Conservation (phyloP, 2,797 vertebrate genomes). For the Triplophysa bombifrons region DNA sequence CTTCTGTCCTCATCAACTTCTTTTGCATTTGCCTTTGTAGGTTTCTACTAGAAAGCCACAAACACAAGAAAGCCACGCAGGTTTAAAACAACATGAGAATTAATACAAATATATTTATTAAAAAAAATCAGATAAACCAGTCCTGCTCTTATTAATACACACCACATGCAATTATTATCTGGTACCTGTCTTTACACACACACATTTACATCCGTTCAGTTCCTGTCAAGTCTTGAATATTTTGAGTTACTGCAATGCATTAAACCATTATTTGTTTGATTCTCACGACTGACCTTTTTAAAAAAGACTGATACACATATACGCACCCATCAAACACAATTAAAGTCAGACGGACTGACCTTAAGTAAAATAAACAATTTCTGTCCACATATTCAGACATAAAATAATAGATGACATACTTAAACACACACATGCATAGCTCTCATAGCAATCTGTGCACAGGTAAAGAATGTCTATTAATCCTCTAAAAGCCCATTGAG, state of each 20-base stretch:
- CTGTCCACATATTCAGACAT: conserved; percentile 28
- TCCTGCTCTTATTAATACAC: not conserved
- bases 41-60: not conserved
- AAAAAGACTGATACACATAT: not conserved
- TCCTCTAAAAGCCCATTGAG: conserved; percentile 29
- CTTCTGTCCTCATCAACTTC: not conserved
- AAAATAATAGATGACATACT: conserved; percentile 39
- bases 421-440: conserved; percentile 11
- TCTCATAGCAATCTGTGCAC: conserved; percentile 36
- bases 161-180: not conserved
- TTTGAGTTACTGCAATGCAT: conserved; percentile 26
- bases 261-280: conserved; percentile 37
- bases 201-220: not conserved
- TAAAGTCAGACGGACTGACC: conserved; percentile 40
- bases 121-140: not conserved
- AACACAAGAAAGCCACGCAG: not conserved
- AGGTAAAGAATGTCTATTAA: conserved; percentile 52
- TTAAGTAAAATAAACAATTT: conserved; percentile 41
- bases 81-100: not conserved
- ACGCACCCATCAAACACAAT: conserved; percentile 17
- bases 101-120: too few relatives aligned
- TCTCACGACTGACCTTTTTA: conserved; percentile 55
- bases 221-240: conserved; percentile 34
- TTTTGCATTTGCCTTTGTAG: not conserved
- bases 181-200: not conserved